Percentiles rank a stretch among this genome's conserved stretches.
phyloP scores from a whole-genome alignment of 2,113 vertebrate genomes.

The Noturus placidus region DNA sequence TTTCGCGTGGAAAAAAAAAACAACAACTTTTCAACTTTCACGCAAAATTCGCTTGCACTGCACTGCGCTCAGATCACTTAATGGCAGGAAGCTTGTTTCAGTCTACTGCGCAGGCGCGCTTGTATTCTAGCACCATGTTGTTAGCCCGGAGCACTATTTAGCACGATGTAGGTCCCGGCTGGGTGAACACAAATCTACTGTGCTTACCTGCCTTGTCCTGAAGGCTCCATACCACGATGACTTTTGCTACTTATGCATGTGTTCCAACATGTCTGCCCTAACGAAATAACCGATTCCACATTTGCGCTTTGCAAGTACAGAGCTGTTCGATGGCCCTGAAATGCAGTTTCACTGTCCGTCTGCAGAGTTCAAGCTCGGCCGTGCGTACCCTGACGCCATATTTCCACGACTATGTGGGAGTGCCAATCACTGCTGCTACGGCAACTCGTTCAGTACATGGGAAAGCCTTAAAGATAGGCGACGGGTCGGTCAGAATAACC shows the following conservation, averaged over 20 bases:
- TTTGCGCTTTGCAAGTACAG: conserved; percentile 62
- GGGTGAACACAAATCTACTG: conserved; percentile 59
- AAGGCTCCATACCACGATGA: conserved; percentile 72
- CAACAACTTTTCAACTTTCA: conserved; percentile 75
- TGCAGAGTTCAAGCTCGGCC: conserved; percentile 69
- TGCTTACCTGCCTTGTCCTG: conserved; percentile 76
- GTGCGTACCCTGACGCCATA: conserved; percentile 75
- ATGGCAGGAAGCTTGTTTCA: conserved; percentile 69
- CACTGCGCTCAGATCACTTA: conserved; percentile 71
- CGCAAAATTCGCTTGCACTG: conserved; percentile 62
- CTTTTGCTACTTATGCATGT: conserved; percentile 68
- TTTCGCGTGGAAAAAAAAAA: conserved; percentile 50
- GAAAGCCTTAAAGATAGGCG: not conserved
- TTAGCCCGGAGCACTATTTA: conserved; percentile 46
- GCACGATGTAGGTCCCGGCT: conserved; percentile 64
- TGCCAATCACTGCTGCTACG: conserved; percentile 72
- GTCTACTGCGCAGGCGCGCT: conserved; percentile 57
- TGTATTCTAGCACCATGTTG: not conserved
- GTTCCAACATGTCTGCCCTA: conserved; percentile 64
- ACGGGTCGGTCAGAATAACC: not conserved
- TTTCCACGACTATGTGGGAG: conserved; percentile 75
- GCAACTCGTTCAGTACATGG: conserved; percentile 60
- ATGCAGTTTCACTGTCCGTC: conserved; percentile 70
- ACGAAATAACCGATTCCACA: conserved; percentile 62
- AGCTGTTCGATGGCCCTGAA: conserved; percentile 50